Evolutionary conservation across 2,113 vertebrate genomes (phyloP), one percentile per base, ranked within the genome.

Genomic region (Gila orcuttii): DNA sequence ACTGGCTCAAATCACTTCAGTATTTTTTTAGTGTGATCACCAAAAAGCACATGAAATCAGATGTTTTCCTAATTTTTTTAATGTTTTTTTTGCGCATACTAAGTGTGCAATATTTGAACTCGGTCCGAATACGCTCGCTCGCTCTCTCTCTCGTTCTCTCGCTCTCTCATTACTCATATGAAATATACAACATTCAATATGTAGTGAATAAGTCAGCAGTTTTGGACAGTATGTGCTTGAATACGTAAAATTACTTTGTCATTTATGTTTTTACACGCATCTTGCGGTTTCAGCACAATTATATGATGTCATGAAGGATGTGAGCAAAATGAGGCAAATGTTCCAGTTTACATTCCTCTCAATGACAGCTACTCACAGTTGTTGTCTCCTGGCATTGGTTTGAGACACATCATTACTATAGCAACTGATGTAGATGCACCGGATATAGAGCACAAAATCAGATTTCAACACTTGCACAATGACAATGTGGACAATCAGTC

Each of bases 401-500:
- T 31, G 25, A 55, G 7, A 50, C 31, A 11, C 25, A 52, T 76
- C 47, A 25, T 77, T 55, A 55, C 47, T 77, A 52, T 15, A 31
- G 74, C 74, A 77, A 11, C 47, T 52, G 45, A 55, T 55, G 25
- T 19, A 55, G 15, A 74, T 47, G 23, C 23, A 74, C 5, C 4
- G 23, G 17, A 77, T 33, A 17, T 1, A 17, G 74, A 55, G 15
- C 74, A 55, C 74, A 50, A 31, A 55, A 55, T 55, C 74, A 55
- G 13, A 55, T 74, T 74, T 77, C 47, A 55, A 55, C 47, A 50
- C 47, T 21, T 77, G 74, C 47, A 19, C 74, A 77, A 77, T 1
- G 74, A 55, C 74, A 77, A 47, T 74, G n/a, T 77, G 28, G 47
- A 77, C 15, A 55, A 55, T 77, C 17, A 77, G 45, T 77, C 25